Base-by-base conservation (phyloP, 2,113 vertebrate genomes). In the Euleptes europaea region DNA sequence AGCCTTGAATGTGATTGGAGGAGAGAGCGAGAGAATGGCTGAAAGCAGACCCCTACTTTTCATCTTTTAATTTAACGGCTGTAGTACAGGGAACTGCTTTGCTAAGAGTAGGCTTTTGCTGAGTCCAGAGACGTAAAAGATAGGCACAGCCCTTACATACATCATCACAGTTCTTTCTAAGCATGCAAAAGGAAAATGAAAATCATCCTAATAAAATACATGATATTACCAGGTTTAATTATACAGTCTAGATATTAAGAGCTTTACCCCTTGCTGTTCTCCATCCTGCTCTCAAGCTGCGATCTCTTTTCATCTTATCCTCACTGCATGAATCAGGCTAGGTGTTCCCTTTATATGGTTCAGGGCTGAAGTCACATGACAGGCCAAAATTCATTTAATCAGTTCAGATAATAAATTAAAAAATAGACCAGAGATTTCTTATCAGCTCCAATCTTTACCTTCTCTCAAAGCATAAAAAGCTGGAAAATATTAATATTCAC, bases 231-330 rank as follows among this genome's bases (percentile, higher is more conserved):
- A 86, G 93, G 84, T 89, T 91, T 92, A 91, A 94, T 94, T 94
- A 91, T 89, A 84, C 88, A 94, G 94, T 90, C 94, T 88, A 80
- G 90, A 92, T 93, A 94, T 95, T 95, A 96, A 94, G 84, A 92
- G 90, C 86, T 92, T 93, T 94, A 94, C 88, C 88, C 84, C 91
- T 94, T 94, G 89, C 93, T 95, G 90, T 93, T 93, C 88, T 89
- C 57, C 83, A 91, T 89, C 85, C 38, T 85, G 77, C 88, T 94
- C 94, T 93, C 92, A 91, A 91, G 85, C 84, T 90, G 86, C 44
- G 83, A 63, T 84, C 88, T 93, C 85, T 88, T 95, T 80, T 89
- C 89, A 91, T 93, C 92, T 91, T 90, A 73, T 83, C 88, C 87
- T 93, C 89, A 86, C 90, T 86, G 89, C 94, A 92, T 92, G 94